Evolutionary conservation across 2,888 invertebrate genomes (phyloP).

Genomic region (Cataglyphis cursor): DNA sequence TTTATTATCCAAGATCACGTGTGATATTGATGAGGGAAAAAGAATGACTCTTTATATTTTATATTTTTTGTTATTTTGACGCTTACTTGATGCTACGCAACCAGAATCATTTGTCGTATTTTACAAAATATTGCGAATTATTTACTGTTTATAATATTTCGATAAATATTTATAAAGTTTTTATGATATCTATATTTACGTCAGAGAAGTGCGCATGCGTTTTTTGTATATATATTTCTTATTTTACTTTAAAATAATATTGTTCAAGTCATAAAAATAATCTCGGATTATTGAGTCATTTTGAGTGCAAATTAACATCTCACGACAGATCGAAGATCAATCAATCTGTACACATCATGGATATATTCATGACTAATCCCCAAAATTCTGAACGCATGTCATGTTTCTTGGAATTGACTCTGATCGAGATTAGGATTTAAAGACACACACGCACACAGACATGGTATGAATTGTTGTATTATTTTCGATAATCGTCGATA

Average conservation of each 20-base stretch:
- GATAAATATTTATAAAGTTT: conserved; percentile 24
- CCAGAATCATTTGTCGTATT: neutral
- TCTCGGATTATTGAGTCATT: conserved; percentile 10
- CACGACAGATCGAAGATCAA: neutral
- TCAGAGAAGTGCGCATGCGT: neutral
- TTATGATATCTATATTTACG: neutral
- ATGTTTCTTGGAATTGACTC: conserved; percentile 56
- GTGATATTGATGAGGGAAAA: neutral
- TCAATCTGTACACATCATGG: conserved; percentile 18
- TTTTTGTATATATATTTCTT: neutral
- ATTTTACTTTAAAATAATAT: conserved; percentile 6
- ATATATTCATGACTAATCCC: conserved; percentile 37
- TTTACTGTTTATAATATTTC: neutral
- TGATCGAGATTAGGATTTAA: neutral
- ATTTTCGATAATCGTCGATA: conserved; percentile 22
- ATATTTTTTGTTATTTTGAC: neutral
- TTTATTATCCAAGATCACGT: neutral
- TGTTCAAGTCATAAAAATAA: neutral
- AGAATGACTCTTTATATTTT: neutral
- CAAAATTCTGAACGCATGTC: conserved; percentile 36
- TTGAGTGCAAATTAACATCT: conserved; percentile 9
- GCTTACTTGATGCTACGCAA: neutral
- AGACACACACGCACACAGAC: neutral
- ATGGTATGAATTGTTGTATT: neutral
- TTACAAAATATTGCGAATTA: neutral